Base-by-base conservation (phyloP, 2,888 invertebrate genomes). In the Brachynemurus nebulosus region DNA sequence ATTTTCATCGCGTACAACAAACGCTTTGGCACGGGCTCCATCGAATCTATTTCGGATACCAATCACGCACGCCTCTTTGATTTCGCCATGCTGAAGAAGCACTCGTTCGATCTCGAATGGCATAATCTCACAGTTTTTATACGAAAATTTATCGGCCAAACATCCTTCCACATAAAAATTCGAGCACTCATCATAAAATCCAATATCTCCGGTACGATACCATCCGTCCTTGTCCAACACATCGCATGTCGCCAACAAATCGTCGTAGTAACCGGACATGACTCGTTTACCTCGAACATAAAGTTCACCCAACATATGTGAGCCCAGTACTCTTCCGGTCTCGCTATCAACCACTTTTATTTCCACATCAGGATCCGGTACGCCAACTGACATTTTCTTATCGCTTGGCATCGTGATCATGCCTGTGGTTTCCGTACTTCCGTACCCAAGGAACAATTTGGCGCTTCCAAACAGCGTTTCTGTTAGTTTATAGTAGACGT, bases 221-320 rank as follows among this genome's bases (percentile, higher is more conserved):
- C 42, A 42, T 11, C 42, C 42, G 8, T 42, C 34, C 4, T 21
- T 33, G n/a, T 42, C 42, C n/a, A 42, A 20, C n/a, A 35, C 21
- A 9, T 19, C 27, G 9, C 9, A 17, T 2, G 42, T 42, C 8
- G 33, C 16, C 6, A 34, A 17, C 16, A 14, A 18, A 42, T 42
- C 42, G 8, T 42, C 25, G 12, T 34, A 42, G 20, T 42, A 42
- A 6, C 42, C 42, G 12, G 12, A 17, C 42, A 42, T 42, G 11
- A 42, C 35, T 5, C 42, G 16, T 6, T 12, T 20, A 2, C 42
- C 42, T 8, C 42, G 33, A 2, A 42, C 17, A 8, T 18, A 42
- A 11, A 42, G 12, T 14, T 42, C 34, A 5, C 42, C 42, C 6
- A 12, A 21, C 20, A 18, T 14, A 14, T 42, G 33, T 20, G 42